phyloP scores from a whole-genome alignment of 37 sponge, comb jelly and placozoan species.

The Spongilla lacustris region DNA sequence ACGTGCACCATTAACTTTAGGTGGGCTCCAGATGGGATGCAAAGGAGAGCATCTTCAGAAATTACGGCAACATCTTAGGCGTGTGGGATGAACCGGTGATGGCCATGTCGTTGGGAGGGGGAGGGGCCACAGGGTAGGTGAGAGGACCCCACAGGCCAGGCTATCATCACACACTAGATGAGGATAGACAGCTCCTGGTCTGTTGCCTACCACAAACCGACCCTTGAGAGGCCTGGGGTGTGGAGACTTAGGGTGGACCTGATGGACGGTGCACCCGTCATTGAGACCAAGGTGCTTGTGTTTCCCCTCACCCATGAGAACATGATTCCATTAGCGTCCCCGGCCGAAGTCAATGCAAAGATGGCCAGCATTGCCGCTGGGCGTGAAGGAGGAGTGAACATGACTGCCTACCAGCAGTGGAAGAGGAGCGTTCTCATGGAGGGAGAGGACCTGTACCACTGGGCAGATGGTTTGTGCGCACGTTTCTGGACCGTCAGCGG shows the following conservation, averaged over 20 bases:
- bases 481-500: slow-evolving; percentile 50
- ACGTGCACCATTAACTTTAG: too few relatives aligned
- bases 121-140: slow-evolving; percentile 21
- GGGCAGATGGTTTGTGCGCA: slow-evolving; percentile 58
- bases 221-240: slow-evolving; percentile 65
- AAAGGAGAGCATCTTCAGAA: slow-evolving; percentile 93
- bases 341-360: slow-evolving; percentile 55
- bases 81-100: slow-evolving; percentile 69
- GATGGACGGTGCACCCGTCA: slow-evolving; percentile 5
- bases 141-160: slow-evolving; percentile 66
- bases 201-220: slow-evolving; percentile 58
- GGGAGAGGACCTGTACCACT: slow-evolving; percentile 50
- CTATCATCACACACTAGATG: slow-evolving; percentile 22
- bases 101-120: slow-evolving; percentile 59
- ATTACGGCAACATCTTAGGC: slow-evolving; percentile 77
- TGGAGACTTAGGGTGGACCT: slow-evolving; percentile 64
- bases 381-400: slow-evolving; percentile 6
- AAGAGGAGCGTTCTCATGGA: slow-evolving; percentile 36
- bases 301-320: slow-evolving; percentile 61
- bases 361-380: neutral
- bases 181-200: slow-evolving; percentile 39
- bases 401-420: slow-evolving; percentile 37
- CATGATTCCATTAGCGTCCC: slow-evolving; percentile 19
- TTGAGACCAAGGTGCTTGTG: slow-evolving; percentile 63
- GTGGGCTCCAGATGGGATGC: slow-evolving; percentile 84